Evolutionary conservation across 2,113 vertebrate genomes (phyloP), one percentile per base, ranked within the genome.

Genomic region (Pollimyrus isidori): DNA sequence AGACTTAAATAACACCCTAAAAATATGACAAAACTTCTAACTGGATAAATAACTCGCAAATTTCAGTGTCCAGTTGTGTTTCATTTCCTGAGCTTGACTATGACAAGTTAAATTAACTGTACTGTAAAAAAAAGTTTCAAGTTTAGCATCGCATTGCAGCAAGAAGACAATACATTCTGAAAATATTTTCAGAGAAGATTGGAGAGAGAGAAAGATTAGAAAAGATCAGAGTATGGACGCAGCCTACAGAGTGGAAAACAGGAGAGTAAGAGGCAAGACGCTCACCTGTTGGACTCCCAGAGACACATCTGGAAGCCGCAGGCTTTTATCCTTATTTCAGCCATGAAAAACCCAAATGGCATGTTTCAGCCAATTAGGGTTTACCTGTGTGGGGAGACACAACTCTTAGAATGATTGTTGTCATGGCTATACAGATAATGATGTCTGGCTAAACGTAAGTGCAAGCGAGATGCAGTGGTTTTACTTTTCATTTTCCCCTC

Each of bases 391-490:
- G 94, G 87, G 56, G 84, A 88, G 80, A 73, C n/a, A 87, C 92
- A 94, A 94, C 93, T 56, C n/a, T 90, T 94, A 94, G 95, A 87
- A 26, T 93, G 94, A 91, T 0, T 83, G 86, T 82, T 89, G 88
- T 94, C 94, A 94, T 92, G 93, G 19, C 89, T 86, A 91, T 91
- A 73, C 58, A 73, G 52, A 91, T 89, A 50, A 39, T 69, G 48
- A 87, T 73, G 91, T 91, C 90, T 90, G 87, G 23, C 26, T 52
- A 48, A 89, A 86, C 89, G 88, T 89, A 91, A 89, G 84, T 65
- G 86, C 62, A 89, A 91, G 26, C 21, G 48, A 10, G 6, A 90
- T 91, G 23, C 80, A 50, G 4, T 53, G 69, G 13, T 89, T 82
- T 56, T 85, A 35, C 46, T 87, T 87, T 86, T 86, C 85, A n/a